These are phyloP conservation scores for Coelogynopora nodosa DNA, from an alignment of 2,888 invertebrate species.

Conservation along the genomic window DNA sequence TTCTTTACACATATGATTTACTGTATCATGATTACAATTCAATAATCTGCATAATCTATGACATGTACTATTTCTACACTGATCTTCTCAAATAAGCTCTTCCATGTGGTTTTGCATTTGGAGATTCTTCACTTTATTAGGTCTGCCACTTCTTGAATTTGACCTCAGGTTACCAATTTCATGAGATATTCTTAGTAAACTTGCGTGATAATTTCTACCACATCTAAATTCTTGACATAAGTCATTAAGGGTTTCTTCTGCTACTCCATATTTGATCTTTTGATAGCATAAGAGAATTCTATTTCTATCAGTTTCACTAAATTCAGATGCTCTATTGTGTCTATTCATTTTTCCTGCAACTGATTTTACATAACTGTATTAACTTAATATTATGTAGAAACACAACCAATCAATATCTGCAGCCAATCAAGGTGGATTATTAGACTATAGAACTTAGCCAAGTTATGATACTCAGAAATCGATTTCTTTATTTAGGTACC, in stretches of 20 bases:
- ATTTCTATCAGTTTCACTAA: conserved; percentile 27
- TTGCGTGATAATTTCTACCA: not conserved
- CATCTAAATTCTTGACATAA: conserved; percentile 17
- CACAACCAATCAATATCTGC: too few relatives aligned
- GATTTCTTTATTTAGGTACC: too few relatives aligned
- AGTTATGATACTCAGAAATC: too few relatives aligned
- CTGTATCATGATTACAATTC: not conserved
- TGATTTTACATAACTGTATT: not conserved
- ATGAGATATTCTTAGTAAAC: conserved; percentile 12
- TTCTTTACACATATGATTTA: not conserved
- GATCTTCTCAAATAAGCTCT: conserved; percentile 8
- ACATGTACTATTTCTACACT: not conserved
- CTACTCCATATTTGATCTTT: conserved; percentile 13
- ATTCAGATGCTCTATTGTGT: conserved; percentile 2
- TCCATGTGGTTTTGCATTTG: not conserved
- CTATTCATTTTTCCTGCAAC: conserved; percentile 26
- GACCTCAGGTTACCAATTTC: conserved; percentile 1
- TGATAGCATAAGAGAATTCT: conserved; percentile 1
- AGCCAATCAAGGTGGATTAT: too few relatives aligned
- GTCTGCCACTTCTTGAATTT: conserved; percentile 12
- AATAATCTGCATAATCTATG: not conserved
- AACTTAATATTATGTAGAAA: not conserved
- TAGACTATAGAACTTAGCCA: too few relatives aligned
- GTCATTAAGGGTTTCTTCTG: conserved; percentile 7
- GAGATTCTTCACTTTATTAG: conserved; percentile 4